Conservation (phyloP, 2,113 vertebrate species). For the Chaetops frenatus region DNA sequence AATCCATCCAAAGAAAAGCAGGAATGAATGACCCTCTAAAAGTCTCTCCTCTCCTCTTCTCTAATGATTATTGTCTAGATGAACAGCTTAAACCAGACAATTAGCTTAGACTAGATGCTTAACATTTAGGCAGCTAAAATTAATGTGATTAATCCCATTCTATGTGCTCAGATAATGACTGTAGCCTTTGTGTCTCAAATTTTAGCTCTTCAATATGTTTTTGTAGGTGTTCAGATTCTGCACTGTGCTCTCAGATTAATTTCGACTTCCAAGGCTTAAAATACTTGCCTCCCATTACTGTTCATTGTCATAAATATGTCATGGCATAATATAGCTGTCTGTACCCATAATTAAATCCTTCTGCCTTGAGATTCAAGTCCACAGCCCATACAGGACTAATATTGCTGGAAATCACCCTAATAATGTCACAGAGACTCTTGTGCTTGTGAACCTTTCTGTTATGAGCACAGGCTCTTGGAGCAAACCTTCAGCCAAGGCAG, state of each 20-base stretch:
- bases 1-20: not conserved
- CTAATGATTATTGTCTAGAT: constrained; percentile 36
- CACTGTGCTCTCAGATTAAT: not conserved
- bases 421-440: not conserved
- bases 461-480: not conserved
- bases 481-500: not conserved
- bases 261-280: not conserved
- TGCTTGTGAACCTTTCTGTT: not conserved
- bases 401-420: constrained; percentile 32
- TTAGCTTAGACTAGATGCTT: constrained; percentile 55
- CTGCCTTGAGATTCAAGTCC: constrained; percentile 23
- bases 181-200: constrained; percentile 43
- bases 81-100: constrained; percentile 27
- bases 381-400: constrained; percentile 19
- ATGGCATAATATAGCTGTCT: constrained; percentile 44
- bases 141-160: constrained; percentile 18
- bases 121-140: constrained; percentile 57
- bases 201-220: constrained; percentile 45
- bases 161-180: constrained; percentile 1
- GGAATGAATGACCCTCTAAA: not conserved
- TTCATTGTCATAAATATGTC: constrained; percentile 56
- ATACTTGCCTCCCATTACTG: constrained; percentile 1
- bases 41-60: not conserved
- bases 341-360: constrained; percentile 37
- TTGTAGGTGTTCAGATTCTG: constrained; percentile 10